Base-by-base conservation (phyloP, 2,797 vertebrate genomes). In the Notamacropus eugenii region DNA sequence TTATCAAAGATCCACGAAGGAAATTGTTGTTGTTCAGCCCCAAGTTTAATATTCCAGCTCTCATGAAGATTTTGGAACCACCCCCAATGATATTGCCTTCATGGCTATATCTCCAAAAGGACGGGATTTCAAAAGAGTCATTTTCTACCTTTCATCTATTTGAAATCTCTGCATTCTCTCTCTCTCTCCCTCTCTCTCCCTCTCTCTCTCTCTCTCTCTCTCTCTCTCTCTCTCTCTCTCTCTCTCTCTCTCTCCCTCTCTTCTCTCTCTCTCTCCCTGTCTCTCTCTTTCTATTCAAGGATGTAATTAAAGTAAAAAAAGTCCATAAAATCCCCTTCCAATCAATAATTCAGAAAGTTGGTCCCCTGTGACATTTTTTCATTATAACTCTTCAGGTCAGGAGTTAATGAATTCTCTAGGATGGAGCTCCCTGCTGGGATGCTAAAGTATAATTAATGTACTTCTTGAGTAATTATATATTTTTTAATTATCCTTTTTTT, bases 281-380 rank as follows among this genome's bases (percentile, higher is more conserved):
- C n/a, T n/a, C n/a, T n/a, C n/a, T 55, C 10, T 34, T 94, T 97
- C 90, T 96, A 96, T 94, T 92, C 19, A 94, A 96, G 40, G 54
- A 55, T 90, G 59, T 96, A 98, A 98, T 98, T 97, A 98, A 98
- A 97, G 87, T 93, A 28, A 28, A 96, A 94, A 95, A 95, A 97
- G 95, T 93, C 93, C 95, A 95, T 97, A 98, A 98, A 98, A 98
- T 50, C 96, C 97, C 97, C 94, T 97, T 97, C 96, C 92, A 96
- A 98, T 98, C 98, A 98, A 98, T 98, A 98, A 98, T 98, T 98
- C 96, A 97, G 96, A 91, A 95, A 94, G 93, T 95, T 96, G 92
- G 91, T 98, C 98, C 98, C 98, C 55, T 91, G 97, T 96, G 98
- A 98, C 96, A 59, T 97, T 98, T 98, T 97, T 96, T 93, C 98